Base-by-base conservation (phyloP, 2,888 invertebrate species). In the Isoperla grammatica region DNA sequence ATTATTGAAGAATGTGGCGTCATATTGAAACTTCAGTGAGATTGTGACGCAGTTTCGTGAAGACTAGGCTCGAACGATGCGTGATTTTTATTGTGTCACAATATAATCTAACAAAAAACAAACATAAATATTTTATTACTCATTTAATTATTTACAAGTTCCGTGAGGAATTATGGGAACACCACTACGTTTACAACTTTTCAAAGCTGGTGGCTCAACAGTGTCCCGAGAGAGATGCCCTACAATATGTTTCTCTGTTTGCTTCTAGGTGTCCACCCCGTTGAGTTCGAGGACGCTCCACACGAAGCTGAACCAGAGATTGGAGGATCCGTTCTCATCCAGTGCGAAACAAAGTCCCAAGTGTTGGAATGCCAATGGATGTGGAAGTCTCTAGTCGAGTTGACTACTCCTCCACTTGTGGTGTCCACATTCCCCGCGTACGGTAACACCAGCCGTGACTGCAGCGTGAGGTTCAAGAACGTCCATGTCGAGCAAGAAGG, bases 281-380 rank as follows among this genome's bases (percentile, higher is more conserved):
- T 72, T 20, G 64, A 65, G 49, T 73, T 73, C 65, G 64, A 68
- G 22, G 70, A 73, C 60, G 68, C 68, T 22, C 73, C 73, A 19
- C 69, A 71, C 57, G 19, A 37, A 13, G 69, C 67, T 40, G 70
- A 72, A 64, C 71, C 71, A 37, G 67, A 69, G 58, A 65, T 72
- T 19, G 73, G 71, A 2, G 67, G 70, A 6, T 71, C 72, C 53
- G 71, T 73, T 9, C 67, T 73, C 35, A 64, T 73, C 54, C 68
- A 70, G 48, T 74, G 74, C 63, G 67, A 71, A 58, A 71, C 72
- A 9, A 67, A 68, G 39, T 67, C 66, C 63, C 69, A 73, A 55
- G 72, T 73, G 20, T 65, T 65, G 39, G 73, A 74, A 53, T 74
- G 74, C 59, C 72, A 70, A 57, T 74, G 74, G 74, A 73, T 72